Base-by-base conservation (phyloP, 1,140 invertebrate genomes). In the Panagrolaimus sp. region DNA sequence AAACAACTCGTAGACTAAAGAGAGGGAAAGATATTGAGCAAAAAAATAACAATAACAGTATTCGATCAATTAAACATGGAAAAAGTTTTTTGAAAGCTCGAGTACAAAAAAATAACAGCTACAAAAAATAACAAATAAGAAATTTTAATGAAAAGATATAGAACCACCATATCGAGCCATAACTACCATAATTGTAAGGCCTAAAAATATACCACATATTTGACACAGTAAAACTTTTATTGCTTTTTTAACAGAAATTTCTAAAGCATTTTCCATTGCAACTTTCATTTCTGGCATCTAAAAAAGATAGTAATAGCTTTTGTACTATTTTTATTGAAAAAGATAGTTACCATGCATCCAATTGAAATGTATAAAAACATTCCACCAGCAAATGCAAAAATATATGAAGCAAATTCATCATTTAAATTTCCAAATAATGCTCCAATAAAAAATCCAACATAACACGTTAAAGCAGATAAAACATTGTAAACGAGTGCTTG, bases 401-500 rank as follows among this genome's bases (percentile, higher is more conserved):
- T 75, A 51, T 83, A 81, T 23, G 73, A 66, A 23, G 81, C 67
- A 31, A 81, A 73, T 5, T 82, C 45, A 14, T 75, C 71, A 23
- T 71, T 73, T 14, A 81, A 43, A 31, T 88, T 87, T 45, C 87
- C 87, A 5, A 88, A 73, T 14, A 83, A 38, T 44, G 85, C 84
- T 3, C 89, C 89, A 44, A 89, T 75, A 3, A 87, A 75, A 43
- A 89, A 79, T 3, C 89, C 89, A 11, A 89, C 31, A 77, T 89
- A 90, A 77, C 88, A 89, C 42, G 87, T 88, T 66, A 87, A 86
- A 0, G 89, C 89, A 9, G 88, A 88, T n/a, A 90, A 82, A 72
- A 89, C 88, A 81, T 89, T 90, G 81, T 88, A 89, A n/a, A 87
- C 68, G 20, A 89, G 72, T 1, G 89, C 89, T 79, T 88, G 87